phyloP scores from a whole-genome alignment of 2,113 vertebrate genomes.

The Meleagris gallopavo region DNA sequence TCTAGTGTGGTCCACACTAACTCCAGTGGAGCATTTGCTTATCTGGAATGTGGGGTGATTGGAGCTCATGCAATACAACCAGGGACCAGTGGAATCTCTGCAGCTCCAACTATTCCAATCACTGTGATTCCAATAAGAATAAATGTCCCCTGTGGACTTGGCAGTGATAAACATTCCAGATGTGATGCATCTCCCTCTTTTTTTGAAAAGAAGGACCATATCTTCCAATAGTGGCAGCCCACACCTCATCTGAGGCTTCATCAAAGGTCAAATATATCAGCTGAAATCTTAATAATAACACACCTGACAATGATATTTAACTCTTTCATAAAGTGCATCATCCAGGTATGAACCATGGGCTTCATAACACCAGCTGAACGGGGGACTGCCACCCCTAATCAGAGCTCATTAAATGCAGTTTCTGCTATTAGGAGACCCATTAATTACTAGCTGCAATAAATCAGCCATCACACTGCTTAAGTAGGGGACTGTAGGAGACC shows the following conservation, averaged over 20 bases:
- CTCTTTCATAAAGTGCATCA: background rate
- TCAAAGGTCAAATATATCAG: background rate
- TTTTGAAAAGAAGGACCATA: background rate
- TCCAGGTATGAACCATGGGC: background rate
- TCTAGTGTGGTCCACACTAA: background rate
- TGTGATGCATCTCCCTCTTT: background rate
- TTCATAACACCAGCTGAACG: background rate
- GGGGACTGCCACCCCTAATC: background rate
- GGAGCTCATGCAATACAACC: background rate
- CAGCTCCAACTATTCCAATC: background rate
- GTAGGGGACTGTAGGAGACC: background rate
- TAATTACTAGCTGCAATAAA: background rate
- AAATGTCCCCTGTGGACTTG: background rate
- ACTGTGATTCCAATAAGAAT: background rate
- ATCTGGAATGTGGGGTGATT: background rate
- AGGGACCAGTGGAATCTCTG: background rate
- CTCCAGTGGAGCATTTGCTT: background rate
- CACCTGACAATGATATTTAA: background rate
- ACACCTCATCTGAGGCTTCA: background rate
- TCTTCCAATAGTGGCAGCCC: background rate
- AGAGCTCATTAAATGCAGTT: background rate
- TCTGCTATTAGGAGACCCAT: background rate
- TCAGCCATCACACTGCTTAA: background rate
- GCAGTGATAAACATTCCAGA: background rate
- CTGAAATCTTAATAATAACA: background rate